These are phyloP conservation scores for Aphaenogaster floridana DNA, from an alignment of 1,140 invertebrate species.

Conservation along the genomic window DNA sequence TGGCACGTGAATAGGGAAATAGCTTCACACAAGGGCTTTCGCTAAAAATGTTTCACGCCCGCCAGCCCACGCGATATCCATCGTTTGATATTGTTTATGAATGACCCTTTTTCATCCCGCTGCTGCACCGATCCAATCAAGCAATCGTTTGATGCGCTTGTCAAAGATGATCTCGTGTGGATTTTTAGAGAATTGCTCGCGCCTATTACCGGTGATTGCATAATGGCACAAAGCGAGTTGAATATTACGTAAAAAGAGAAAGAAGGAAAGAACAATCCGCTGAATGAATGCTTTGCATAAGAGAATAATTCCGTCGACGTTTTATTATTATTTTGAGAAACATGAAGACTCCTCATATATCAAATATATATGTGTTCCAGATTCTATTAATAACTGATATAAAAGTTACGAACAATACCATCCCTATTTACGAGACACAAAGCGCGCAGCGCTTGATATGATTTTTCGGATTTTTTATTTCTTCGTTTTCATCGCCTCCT, in stretches of 20 bases:
- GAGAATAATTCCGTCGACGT: neutral
- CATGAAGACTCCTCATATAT: neutral
- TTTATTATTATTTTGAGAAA: neutral
- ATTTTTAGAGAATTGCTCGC: conserved; percentile 44
- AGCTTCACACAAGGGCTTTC: conserved; percentile 41
- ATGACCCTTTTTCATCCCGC: conserved; percentile 51
- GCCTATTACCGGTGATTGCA: conserved; percentile 33
- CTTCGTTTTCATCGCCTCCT: conserved; percentile 49
- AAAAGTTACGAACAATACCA: neutral
- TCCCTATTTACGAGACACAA: neutral
- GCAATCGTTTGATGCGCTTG: conserved; percentile 47
- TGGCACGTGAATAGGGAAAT: conserved; percentile 43
- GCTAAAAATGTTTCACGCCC: conserved; percentile 60
- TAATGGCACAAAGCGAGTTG: conserved; percentile 26
- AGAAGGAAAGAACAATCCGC: neutral
- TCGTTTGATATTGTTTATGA: conserved; percentile 63
- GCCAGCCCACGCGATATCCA: conserved; percentile 31
- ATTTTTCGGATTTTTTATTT: conserved; percentile 67
- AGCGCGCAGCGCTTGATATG: conserved; percentile 55
- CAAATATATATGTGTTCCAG: neutral
- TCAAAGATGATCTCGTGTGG: conserved; percentile 38
- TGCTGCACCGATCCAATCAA: conserved; percentile 46
- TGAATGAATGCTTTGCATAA: neutral
- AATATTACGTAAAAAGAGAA: neutral
- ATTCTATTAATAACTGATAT: neutral